Percentiles rank a stretch among this genome's conserved stretches.
Evolutionary conservation across 2,888 invertebrate species (phyloP).

Genomic region (Dromius quadrimaculatus): DNA sequence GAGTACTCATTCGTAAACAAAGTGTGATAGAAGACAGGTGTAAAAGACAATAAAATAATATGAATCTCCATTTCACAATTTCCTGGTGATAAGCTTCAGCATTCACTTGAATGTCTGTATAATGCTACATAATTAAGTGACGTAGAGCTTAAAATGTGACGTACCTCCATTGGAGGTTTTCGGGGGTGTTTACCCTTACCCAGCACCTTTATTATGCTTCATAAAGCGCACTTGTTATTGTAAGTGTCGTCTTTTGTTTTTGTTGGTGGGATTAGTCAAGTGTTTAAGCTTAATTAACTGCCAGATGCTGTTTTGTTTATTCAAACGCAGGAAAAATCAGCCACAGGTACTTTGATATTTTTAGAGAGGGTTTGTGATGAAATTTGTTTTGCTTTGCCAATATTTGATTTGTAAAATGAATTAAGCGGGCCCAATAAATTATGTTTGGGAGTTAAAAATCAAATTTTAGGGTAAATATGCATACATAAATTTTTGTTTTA

Average conservation of each 20-base stretch:
- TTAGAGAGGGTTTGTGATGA: too few relatives aligned
- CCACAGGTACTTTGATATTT: slow-evolving; percentile 3
- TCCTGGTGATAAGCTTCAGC: too few relatives aligned
- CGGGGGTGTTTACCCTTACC: slow-evolving; percentile 11
- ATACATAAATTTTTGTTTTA: too few relatives aligned
- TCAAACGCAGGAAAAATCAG: slow-evolving; percentile 3
- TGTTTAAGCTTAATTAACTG: slow-evolving; percentile 40
- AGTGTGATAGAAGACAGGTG: too few relatives aligned
- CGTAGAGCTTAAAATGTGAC: slow-evolving; percentile 17
- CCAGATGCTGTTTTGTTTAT: slow-evolving; percentile 12
- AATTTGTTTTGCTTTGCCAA: too few relatives aligned
- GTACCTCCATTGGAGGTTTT: slow-evolving; percentile 9
- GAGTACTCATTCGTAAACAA: too few relatives aligned
- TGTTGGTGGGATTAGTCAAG: slow-evolving; percentile 23
- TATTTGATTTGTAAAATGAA: too few relatives aligned
- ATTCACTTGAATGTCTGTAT: slow-evolving; percentile 19
- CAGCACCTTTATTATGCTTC: slow-evolving; percentile 27
- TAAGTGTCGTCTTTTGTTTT: slow-evolving; percentile 38
- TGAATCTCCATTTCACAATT: too few relatives aligned
- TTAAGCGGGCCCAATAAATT: too few relatives aligned
- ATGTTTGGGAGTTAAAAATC: too few relatives aligned
- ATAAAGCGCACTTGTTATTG: slow-evolving; percentile 34
- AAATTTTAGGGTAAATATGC: too few relatives aligned
- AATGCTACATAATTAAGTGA: slow-evolving; percentile 27
- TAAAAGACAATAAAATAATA: too few relatives aligned